Conservation (phyloP, 2,113 vertebrate species). For the Labeo rohita region DNA sequence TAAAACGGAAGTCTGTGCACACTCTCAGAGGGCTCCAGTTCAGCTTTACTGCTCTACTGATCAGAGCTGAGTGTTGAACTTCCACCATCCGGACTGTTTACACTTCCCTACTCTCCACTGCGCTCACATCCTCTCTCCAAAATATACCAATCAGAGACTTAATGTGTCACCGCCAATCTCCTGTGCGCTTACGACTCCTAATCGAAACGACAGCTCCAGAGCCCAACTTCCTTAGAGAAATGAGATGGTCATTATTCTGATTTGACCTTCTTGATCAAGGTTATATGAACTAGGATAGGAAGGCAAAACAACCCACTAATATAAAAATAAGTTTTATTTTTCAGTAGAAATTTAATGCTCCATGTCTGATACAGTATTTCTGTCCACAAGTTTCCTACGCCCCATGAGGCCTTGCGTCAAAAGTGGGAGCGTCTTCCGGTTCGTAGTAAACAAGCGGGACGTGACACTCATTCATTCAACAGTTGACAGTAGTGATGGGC, state of each 20-base stretch:
- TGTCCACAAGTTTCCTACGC: too few relatives aligned
- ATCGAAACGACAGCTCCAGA: neutral
- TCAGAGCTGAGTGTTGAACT: conserved; percentile 24
- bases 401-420: too few relatives aligned
- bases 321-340: neutral
- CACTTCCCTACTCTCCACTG: conserved; percentile 14
- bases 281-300: neutral
- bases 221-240: neutral
- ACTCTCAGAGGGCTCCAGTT: conserved; percentile 13
- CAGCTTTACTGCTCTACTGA: conserved; percentile 28
- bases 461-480: too few relatives aligned
- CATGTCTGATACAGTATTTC: too few relatives aligned
- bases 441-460: too few relatives aligned
- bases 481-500: too few relatives aligned
- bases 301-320: neutral
- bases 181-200: conserved; percentile 3
- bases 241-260: neutral
- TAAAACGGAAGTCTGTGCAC: neutral
- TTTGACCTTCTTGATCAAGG: conserved; percentile 8
- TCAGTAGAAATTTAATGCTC: too few relatives aligned
- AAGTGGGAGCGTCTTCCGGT: too few relatives aligned
- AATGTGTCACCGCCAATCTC: conserved; percentile 21
- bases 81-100: conserved; percentile 18
- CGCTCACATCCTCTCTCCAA: conserved; percentile 16
- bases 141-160: conserved; percentile 27